Evolutionary conservation across 2,797 vertebrate genomes (phyloP).

Genomic region (Hoplostethus atlanticus): DNA sequence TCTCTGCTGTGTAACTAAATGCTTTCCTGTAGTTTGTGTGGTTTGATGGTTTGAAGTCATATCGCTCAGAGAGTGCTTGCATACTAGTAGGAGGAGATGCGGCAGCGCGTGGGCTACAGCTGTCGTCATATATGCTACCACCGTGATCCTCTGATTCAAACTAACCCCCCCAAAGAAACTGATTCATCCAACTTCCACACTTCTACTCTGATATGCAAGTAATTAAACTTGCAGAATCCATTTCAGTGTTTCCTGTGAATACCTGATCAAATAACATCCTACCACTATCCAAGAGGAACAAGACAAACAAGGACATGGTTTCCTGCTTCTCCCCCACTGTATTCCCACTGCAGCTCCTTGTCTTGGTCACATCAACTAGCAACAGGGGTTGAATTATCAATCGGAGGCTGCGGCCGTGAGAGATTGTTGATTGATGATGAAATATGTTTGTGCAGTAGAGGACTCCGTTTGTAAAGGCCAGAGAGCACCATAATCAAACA

Average conservation of each 20-base stretch:
- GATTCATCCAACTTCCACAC: no score
- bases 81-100: no score
- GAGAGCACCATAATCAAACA: conserved; percentile 37
- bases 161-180: no score
- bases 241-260: conserved; percentile 5
- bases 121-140: no score
- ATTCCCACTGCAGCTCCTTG: conserved; percentile 12
- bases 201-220: not conserved
- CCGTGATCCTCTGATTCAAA: no score
- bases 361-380: conserved; percentile 11
- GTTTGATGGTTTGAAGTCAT: no score
- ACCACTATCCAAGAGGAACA: conserved; percentile 20
- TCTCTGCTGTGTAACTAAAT: conserved; percentile 12
- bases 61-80: no score
- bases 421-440: conserved; percentile 48
- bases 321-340: not conserved
- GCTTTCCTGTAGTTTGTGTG: not conserved
- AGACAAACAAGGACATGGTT: conserved; percentile 9
- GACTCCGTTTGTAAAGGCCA: conserved; percentile 44
- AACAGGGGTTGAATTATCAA: conserved; percentile 13
- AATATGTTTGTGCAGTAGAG: conserved; percentile 32
- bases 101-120: no score
- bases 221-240: no score
- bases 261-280: conserved; percentile 20
- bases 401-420: conserved; percentile 9